Evolutionary conservation across 2,888 invertebrate genomes (phyloP).

Genomic region (Hypena proboscidalis): DNA sequence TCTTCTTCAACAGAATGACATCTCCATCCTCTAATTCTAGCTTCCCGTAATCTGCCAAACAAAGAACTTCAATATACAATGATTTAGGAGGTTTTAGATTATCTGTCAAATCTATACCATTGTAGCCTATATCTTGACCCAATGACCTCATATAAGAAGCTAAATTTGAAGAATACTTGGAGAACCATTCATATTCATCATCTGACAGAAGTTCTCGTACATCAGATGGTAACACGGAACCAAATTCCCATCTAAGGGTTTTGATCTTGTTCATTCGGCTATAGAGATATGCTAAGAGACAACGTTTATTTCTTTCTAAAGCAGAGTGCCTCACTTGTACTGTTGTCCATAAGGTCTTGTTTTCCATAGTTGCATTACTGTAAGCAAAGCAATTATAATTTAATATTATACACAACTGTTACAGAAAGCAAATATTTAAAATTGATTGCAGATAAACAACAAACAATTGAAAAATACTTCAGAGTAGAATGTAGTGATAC

Average conservation of each 20-base stretch:
- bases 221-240: conserved; percentile 94
- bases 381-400: conserved; percentile 26
- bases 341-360: conserved; percentile 88
- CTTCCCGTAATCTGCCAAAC: conserved; percentile 96
- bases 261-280: conserved; percentile 92
- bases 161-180: conserved; percentile 93
- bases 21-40: conserved; percentile 98
- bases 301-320: conserved; percentile 95
- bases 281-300: conserved; percentile 93
- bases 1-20: conserved; percentile 93
- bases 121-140: conserved; percentile 89
- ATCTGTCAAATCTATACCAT: conserved; percentile 93
- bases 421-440: neutral
- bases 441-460: neutral
- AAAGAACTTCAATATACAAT: conserved; percentile 96
- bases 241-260: conserved; percentile 98
- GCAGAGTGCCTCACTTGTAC: conserved; percentile 94
- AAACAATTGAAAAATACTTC: neutral
- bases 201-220: conserved; percentile 92
- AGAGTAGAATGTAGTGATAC: neutral
- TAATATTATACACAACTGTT: neutral
- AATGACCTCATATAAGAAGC: conserved; percentile 96
- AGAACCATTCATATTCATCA: conserved; percentile 95
- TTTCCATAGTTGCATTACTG: conserved; percentile 84
- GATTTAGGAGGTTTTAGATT: conserved; percentile 96